Conservation (phyloP, 2,888 invertebrate genomes). For the Chrysodeixis includens region DNA sequence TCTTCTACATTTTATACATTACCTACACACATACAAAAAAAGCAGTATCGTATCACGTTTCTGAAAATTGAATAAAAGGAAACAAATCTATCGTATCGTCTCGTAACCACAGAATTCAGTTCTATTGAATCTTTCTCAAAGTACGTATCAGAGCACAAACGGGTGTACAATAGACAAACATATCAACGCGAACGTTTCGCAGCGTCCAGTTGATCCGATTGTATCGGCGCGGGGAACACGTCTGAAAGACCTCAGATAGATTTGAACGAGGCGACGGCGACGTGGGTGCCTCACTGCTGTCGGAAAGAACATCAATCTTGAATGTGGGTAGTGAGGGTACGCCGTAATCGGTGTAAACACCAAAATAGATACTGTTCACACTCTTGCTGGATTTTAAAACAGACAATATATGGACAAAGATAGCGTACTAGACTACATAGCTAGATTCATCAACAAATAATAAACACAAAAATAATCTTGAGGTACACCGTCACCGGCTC, state of each 20-base stretch:
- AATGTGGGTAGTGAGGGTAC: background rate
- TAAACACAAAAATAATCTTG: no score
- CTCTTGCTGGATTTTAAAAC: background rate
- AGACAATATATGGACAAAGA: background rate
- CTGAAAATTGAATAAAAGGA: conserved; percentile 4
- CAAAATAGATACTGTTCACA: background rate
- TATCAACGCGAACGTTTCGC: conserved; percentile 19
- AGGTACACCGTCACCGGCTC: background rate
- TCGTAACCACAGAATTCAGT: background rate
- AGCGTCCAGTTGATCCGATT: conserved; percentile 41
- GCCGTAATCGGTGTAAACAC: background rate
- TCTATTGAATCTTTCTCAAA: conserved; percentile 23
- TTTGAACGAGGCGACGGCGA: conserved; percentile 15
- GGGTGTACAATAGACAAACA: conserved; percentile 21
- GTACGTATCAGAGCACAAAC: conserved; percentile 35
- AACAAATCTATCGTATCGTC: background rate
- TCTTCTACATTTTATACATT: no score
- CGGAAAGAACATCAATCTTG: conserved; percentile 24
- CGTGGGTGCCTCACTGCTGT: background rate
- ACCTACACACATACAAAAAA: background rate
- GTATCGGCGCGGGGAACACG: background rate
- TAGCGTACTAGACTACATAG: no score
- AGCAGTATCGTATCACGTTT: background rate
- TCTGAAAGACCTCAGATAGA: conserved; percentile 1
- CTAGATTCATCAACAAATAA: no score